Evolutionary conservation across 2,888 invertebrate species (phyloP), one percentile per base, ranked within the genome.

Genomic region (Argyra leucocephala): DNA sequence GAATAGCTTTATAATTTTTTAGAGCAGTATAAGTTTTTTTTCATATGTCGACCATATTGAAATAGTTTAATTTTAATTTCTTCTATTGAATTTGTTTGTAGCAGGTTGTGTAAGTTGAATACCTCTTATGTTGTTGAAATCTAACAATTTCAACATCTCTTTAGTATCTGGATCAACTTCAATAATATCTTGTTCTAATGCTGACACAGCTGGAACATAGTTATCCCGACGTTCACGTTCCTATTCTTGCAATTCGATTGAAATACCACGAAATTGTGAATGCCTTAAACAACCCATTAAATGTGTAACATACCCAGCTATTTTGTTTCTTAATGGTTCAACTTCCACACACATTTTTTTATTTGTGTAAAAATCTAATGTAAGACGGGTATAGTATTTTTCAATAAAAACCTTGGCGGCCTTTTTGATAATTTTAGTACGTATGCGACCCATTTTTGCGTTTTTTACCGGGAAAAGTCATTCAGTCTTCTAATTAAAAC

Each of bases 381-480:
- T 97, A 74, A 99, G 83, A 72, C 94, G 89, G 67, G 97, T 96
- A 84, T 99, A 99, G 81, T 99, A 99, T 80, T 99, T 99, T 82
- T 99, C 99, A 80, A 99, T 99, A 74, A 99, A 98, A 74, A 96
- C 93, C 81, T 97, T 91, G 68, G 98, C 93, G 77, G 98, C 98
- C 84, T 99, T 99, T 83, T 99, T 99, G 75, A 99, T 90, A 72
- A 99, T 99, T 84, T 99, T 99, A 69, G 99, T 99, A 82, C 99
- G 88, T 74, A 99, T 99, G 81, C 99, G 97, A 90, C 98, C 97
- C 98, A n/a, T n/a, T n/a, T n/a, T n/a, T n/a, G n/a, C n/a, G n/a
- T n/a, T n/a, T n/a, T n/a, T n/a, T n/a, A n/a, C n/a, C n/a, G n/a
- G n/a, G n/a, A n/a, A n/a, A n/a, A n/a, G n/a, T n/a, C n/a, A n/a